Base-by-base conservation (phyloP, 2,113 vertebrate genomes). In the Bothrops jararaca region DNA sequence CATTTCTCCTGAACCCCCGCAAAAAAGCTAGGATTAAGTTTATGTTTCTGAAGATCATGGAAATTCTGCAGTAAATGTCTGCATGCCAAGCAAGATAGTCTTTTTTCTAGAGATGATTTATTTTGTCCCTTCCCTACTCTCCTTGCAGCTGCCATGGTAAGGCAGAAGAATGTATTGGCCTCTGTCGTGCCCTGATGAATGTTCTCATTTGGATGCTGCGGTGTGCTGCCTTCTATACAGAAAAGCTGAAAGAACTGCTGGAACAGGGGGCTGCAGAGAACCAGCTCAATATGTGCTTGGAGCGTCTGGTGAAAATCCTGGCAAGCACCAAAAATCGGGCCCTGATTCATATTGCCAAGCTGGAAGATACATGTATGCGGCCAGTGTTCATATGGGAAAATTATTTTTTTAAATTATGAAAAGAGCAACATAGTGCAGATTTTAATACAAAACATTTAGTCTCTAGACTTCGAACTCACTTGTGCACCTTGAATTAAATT, bases 131-230 rank as follows among this genome's bases (percentile, higher is more conserved):
- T 87, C 42, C 91, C 90, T 89, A 94, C 2, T 93, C 92, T 89
- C 85, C 89, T 93, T 1, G 1, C 94, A 99, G 99, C 97, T 99
- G 99, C 96, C 98, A 99, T 0, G 99, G 99, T 91, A 99, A 99
- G 96, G 99, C 98, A 0, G 99, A 99, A 97, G 99, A 99, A 96
- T 99, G 99, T 96, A 98, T 99, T 0, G 98, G 98, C 18, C 98
- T 99, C 80, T 99, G 99, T 95, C 98, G 99, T 42, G 98, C 99
- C 0, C 97, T 99, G 94, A 98, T 99, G 88, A 98, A 98, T 42
- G 97, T 98, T 93, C 97, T 98, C 86, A 98, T 98, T 94, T 99
- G 99, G 99, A 98, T 99, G 93, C 98, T 99, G 95, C 98, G 98
- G 95, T 99, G 99, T 3, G 98, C 98, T 0, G 93, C 98, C 20